Base-by-base conservation (phyloP, 2,113 vertebrate species). In the Dipodomys ordii region DNA sequence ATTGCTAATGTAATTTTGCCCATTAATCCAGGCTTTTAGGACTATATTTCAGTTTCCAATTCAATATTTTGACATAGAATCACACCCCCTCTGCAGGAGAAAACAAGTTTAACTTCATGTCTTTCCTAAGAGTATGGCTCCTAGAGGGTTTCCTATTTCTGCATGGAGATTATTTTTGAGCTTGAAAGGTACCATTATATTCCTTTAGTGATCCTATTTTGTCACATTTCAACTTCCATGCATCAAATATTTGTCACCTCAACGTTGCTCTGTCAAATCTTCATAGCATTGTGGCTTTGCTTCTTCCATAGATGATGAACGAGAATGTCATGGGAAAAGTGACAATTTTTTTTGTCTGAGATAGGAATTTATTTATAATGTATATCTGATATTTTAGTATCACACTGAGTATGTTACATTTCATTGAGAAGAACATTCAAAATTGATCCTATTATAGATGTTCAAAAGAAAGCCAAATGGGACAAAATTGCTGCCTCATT, bases 31-130 rank as follows among this genome's bases (percentile, higher is more conserved):
- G 20, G 27, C 28, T 79, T 88, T 79, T 71, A 86, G 81, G 53
- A 80, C 16, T 83, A 10, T 65, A 95, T 90, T 91, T 95, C 89
- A 92, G 73, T 1, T 92, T 91, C 18, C 49, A 65, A 80, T 77
- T 95, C 65, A 94, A 81, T 89, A 92, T 92, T 94, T 90, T 93
- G 76, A 95, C 88, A 87, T 49, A 74, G 49, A 93, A 32, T 25
- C 69, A 82, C 60, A 94, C 7, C 44, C 7, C 28, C 46, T 94
- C 16, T 62, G 22, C 27, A 85, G 13, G 10, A 94, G 67, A 90
- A 65, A 93, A 87, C 77, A 62, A 92, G 83, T n/a, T 27, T n/a
- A 72, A 23, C 35, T 84, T 91, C 13, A 49, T 13, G 19, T 68
- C 23, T 95, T 87, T 88, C 39, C 80, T 88, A 74, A 95, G 86